A percentile compares a stretch with the other conserved stretches of the same genome.
Conservation (phyloP, 1,140 invertebrate species). For the Lasioglossum albipes region DNA sequence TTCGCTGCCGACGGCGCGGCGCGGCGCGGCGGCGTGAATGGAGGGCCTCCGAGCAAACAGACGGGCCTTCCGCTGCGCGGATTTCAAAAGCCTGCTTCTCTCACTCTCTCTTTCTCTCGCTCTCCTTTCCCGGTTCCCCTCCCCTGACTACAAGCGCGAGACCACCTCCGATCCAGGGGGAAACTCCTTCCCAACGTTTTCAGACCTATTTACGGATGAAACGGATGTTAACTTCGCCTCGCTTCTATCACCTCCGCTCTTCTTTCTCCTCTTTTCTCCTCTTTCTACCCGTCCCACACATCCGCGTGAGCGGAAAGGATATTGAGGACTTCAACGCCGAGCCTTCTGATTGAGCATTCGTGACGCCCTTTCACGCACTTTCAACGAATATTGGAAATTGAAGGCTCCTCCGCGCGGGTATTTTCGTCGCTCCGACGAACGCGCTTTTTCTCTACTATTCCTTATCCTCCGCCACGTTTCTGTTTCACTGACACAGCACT, state of each 20-base stretch:
- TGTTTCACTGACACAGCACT: background rate
- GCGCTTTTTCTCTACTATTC: too few species aligned
- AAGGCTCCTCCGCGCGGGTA: background rate
- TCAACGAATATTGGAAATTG: slow-evolving; percentile 31
- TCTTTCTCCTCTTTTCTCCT: background rate
- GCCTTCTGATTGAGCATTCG: slow-evolving; percentile 24
- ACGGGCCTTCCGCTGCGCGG: slow-evolving; percentile 41
- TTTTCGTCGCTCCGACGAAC: background rate
- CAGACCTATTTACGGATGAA: slow-evolving; percentile 52
- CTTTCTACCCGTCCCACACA: background rate
- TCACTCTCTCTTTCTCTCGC: too few species aligned
- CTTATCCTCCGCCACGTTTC: background rate
- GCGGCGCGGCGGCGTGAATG: slow-evolving; percentile 48
- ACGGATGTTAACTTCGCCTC: slow-evolving; percentile 50
- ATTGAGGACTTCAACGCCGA: slow-evolving; percentile 21
- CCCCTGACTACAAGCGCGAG: too few species aligned
- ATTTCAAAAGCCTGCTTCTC: slow-evolving; percentile 46
- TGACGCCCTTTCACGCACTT: background rate
- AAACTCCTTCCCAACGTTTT: slow-evolving; percentile 37
- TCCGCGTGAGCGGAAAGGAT: slow-evolving; percentile 28
- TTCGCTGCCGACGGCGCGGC: slow-evolving; percentile 43
- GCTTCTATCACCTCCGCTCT: background rate
- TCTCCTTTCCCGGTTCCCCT: background rate
- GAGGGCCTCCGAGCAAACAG: slow-evolving; percentile 54
- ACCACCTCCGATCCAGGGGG: background rate